These are phyloP conservation scores for Leptarthrus brevirostris DNA, from an alignment of 2,888 invertebrate genomes.

Conservation along the genomic window DNA sequence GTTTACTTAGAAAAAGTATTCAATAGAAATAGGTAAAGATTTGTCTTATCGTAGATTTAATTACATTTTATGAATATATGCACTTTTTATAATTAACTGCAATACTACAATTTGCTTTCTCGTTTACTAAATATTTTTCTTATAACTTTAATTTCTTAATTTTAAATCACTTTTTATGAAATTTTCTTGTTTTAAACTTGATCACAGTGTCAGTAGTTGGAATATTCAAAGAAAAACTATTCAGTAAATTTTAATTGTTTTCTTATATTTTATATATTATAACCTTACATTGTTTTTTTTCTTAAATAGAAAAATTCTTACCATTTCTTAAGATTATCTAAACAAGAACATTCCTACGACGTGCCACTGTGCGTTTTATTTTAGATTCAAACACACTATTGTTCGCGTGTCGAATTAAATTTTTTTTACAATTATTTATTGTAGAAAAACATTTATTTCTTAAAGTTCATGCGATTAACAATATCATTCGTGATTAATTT, in stretches of 20 bases:
- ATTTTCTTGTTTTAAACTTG: slow-evolving; percentile 42
- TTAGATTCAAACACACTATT: neutral
- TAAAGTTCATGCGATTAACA: neutral
- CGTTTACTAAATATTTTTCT: neutral
- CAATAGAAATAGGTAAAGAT: neutral
- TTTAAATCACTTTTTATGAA: slow-evolving; percentile 47
- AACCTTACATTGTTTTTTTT: neutral
- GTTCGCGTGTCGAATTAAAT: neutral
- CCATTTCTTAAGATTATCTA: slow-evolving; percentile 4
- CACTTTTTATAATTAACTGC: neutral
- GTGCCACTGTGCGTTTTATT: slow-evolving; percentile 40
- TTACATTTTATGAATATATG: neutral
- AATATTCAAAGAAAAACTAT: slow-evolving; percentile 50
- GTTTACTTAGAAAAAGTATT: slow-evolving; percentile 26
- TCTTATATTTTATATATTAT: slow-evolving; percentile 4
- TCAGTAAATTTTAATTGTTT: neutral
- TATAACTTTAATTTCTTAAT: slow-evolving; percentile 3
- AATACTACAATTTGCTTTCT: neutral
- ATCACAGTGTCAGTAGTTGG: slow-evolving; percentile 55
- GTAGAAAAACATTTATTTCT: neutral
- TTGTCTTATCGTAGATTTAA: neutral
- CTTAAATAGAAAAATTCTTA: slow-evolving; percentile 22
- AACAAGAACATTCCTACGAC: slow-evolving; percentile 42
- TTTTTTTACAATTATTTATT: slow-evolving; percentile 14
- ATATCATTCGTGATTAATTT: neutral